A percentile compares a stretch with the other conserved stretches of the same genome.
Conservation (phyloP, 2,888 invertebrate species). For the Xestia ashworthii region DNA sequence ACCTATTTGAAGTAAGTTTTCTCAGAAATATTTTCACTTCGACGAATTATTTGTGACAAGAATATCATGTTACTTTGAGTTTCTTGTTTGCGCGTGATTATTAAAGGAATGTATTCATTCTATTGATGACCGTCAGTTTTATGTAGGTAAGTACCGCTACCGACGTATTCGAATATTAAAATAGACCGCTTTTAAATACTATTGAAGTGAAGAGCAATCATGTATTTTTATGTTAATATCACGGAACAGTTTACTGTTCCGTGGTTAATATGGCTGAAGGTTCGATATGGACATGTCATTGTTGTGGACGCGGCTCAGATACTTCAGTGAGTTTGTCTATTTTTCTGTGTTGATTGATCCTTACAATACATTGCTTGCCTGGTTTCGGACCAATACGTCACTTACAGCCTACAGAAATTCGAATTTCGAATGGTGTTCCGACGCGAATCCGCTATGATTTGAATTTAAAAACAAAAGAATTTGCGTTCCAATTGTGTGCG, state of each 20-base stretch:
- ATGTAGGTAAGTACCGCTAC: too few relatives aligned
- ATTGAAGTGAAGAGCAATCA: not conserved
- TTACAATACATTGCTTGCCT: not conserved
- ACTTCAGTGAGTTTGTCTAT: not conserved
- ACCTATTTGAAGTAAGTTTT: not conserved
- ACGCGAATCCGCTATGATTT: not conserved
- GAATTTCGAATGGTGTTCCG: not conserved
- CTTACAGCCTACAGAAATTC: not conserved
- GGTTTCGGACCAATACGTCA: not conserved
- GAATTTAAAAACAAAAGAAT: slow-evolving; percentile 1
- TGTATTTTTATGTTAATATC: not conserved
- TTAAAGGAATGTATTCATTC: not conserved
- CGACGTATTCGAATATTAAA: too few relatives aligned
- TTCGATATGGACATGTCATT: not conserved
- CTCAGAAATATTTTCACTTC: not conserved
- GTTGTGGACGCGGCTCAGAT: not conserved
- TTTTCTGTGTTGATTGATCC: not conserved
- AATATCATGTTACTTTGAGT: slow-evolving; percentile 7
- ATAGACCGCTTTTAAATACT: not conserved
- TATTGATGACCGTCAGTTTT: not conserved
- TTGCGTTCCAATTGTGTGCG: not conserved
- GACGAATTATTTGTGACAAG: not conserved
- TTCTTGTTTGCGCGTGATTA: slow-evolving; percentile 1
- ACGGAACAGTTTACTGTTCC: too few relatives aligned
- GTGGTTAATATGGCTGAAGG: not conserved